Conservation (phyloP, 37 sponge, comb jelly and placozoan genomes). For the Beroe forskalii region DNA sequence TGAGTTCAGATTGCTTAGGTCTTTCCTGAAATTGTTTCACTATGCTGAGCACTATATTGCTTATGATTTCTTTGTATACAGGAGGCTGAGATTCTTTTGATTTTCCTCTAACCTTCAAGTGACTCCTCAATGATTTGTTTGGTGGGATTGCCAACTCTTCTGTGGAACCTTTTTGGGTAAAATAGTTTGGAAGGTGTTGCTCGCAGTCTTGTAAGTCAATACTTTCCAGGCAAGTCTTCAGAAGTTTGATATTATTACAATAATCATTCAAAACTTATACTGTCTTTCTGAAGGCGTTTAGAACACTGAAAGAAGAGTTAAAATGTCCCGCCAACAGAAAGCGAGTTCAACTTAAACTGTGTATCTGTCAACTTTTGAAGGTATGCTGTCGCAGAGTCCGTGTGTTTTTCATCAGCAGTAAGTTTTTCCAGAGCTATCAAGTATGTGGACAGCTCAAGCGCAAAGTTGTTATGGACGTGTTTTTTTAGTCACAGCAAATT, state of each 20-base stretch:
- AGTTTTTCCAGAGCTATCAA: no score
- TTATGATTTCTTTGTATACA: background rate
- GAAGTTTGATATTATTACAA: background rate
- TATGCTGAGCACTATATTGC: background rate
- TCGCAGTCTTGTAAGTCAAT: no score
- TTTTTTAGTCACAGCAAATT: no score
- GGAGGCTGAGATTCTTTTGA: background rate
- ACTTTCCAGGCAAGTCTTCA: background rate
- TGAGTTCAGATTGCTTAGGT: background rate
- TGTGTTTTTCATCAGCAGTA: no score
- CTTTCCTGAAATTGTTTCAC: background rate
- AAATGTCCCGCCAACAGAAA: background rate
- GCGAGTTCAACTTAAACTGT: background rate
- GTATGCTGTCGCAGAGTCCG: no score
- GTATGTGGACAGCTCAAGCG: no score
- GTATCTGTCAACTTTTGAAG: no score
- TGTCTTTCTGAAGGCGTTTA: background rate
- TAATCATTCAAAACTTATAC: background rate
- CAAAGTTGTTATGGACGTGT: no score
- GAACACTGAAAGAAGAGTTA: background rate
- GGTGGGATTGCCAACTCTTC: background rate
- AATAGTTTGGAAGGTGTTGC: background rate
- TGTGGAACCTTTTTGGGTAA: background rate
- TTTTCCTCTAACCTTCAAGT: background rate
- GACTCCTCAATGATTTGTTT: background rate